Percentiles rank a stretch among this genome's conserved stretches.
These are phyloP conservation scores for Macrophya alboannulata DNA, from an alignment of 2,888 invertebrate genomes.

Conservation along the genomic window DNA sequence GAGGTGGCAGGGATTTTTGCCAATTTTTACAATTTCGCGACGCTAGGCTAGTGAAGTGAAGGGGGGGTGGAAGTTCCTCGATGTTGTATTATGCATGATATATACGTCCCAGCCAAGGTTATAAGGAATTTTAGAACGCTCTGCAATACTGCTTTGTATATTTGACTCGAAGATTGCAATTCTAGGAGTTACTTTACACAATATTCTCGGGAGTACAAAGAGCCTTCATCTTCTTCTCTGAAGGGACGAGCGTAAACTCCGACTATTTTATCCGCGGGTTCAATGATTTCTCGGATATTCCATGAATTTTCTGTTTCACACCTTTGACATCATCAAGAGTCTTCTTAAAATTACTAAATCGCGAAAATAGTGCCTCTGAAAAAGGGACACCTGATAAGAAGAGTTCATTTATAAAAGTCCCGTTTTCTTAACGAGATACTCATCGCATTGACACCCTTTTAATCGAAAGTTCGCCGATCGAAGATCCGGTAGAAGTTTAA, in stretches of 20 bases:
- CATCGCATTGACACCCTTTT: constrained; percentile 28
- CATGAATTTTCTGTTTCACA: not conserved
- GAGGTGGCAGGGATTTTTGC: constrained; percentile 49
- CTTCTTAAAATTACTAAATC: not conserved
- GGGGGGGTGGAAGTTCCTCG: not conserved
- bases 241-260: not conserved
- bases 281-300: not conserved
- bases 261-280: not conserved
- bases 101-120: not conserved
- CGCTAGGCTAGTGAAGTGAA: not conserved
- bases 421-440: constrained; percentile 31
- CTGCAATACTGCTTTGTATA: not conserved
- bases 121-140: not conserved
- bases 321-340: not conserved
- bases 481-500: not conserved
- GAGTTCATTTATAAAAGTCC: constrained; percentile 43
- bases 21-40: constrained; percentile 51
- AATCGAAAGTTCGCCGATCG: constrained; percentile 27
- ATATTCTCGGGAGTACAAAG: not conserved
- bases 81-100: constrained; percentile 39
- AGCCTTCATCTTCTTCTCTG: not conserved
- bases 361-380: not conserved
- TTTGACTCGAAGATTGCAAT: constrained; percentile 22
- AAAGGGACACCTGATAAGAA: constrained; percentile 20
- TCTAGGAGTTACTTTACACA: not conserved